Evolutionary conservation across 2,888 invertebrate species (phyloP), one percentile per base, ranked within the genome.

Genomic region (Atherix ibis): DNA sequence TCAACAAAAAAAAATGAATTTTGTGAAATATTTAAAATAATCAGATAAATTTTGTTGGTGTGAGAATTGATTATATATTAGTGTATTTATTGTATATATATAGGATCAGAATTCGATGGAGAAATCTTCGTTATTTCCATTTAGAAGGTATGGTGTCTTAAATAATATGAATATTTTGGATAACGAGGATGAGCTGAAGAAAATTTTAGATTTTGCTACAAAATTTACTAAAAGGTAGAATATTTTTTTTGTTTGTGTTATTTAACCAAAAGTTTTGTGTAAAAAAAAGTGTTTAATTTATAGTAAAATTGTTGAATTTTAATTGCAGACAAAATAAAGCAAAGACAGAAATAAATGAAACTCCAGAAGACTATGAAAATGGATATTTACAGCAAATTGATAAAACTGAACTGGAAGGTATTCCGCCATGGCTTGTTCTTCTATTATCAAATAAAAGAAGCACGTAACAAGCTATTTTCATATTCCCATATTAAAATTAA

Each of bases 321-420:
- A 32, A 12, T 27, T 27, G 24, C 13, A 35, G 35, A 24, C 18
- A 35, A 13, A 35, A 35, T 14, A 30, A 31, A 2, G 29, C 22
- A 8, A 34, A 16, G 13, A 27, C 22, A 22, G 30, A 35, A 18
- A 2, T 35, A n/a, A 22, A 15, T 10, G 35, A 30, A 2, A 18
- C 9, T n/a, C 30, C 17, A 9, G 35, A 35, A 28, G 28, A 28
- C 5, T 10, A 10, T 4, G 28, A 28, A 6, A 15, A 28, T 13
- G 14, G 10, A 8, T 8, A 4, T 14, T 14, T 14, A 14, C 28
- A 13, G 9, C 9, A 4, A 28, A 10, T 15, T 10, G 14, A 13
- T 8, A 28, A 14, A 28, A 15, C 15, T 5, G 15, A 28, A 14
- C 15, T 28, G 14, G 28, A 28, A 5, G 5, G 13, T 6, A 12